These are phyloP conservation scores for Steinernema carpocapsae DNA, from an alignment of 2,888 invertebrate genomes.

Conservation along the genomic window DNA sequence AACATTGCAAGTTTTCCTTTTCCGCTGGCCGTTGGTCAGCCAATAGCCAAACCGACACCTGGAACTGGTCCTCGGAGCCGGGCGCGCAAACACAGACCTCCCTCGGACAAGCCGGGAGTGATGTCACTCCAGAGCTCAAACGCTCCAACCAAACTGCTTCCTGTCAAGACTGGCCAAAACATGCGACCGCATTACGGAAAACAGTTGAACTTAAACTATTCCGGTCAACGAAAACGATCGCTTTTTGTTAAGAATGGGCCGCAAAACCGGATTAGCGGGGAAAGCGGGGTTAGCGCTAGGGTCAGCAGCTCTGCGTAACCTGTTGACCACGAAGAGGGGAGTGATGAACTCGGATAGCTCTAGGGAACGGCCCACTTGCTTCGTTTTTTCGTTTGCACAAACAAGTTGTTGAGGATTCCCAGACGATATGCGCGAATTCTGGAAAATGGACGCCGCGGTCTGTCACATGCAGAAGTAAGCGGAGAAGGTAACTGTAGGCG, in stretches of 20 bases:
- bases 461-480: conserved; percentile 5
- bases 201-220: background rate
- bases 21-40: conserved; percentile 29
- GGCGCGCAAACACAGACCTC: conserved; percentile 8
- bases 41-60: background rate
- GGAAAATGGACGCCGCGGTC: background rate
- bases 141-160: background rate
- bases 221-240: background rate
- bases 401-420: background rate
- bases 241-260: background rate
- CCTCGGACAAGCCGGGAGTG: conserved; percentile 22
- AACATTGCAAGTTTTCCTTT: background rate
- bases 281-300: background rate
- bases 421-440: background rate
- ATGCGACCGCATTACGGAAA: background rate
- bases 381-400: background rate
- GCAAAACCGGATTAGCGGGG: conserved; percentile 7
- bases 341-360: conserved; percentile 12
- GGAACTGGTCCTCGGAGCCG: conserved; percentile 7
- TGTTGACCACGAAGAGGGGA: conserved; percentile 6
- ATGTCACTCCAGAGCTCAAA: background rate
- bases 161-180: background rate
- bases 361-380: conserved; percentile 12
- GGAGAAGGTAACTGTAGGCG: no score
- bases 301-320: background rate